Conservation (phyloP, 1,140 invertebrate species). For the Brachystomella parvula region DNA sequence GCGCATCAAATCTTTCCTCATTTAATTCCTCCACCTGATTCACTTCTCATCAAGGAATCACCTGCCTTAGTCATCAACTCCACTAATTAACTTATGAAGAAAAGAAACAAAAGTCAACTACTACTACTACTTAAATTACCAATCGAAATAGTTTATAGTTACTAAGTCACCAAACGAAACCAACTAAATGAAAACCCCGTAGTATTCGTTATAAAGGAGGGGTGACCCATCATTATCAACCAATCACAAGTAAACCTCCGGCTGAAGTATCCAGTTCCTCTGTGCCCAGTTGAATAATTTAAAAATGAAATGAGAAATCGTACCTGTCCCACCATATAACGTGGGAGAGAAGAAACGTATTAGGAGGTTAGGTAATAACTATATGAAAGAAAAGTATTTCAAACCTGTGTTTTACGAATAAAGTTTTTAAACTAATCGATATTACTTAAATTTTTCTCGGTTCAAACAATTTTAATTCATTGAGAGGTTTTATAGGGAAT, state of each 20-base stretch:
- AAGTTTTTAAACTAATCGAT: slow-evolving; percentile 2
- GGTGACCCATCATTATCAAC: too few species aligned
- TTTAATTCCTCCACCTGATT: slow-evolving; percentile 24
- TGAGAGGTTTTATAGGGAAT: too few species aligned
- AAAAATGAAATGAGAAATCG: background rate
- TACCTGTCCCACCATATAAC: slow-evolving; percentile 6
- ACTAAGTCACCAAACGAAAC: slow-evolving; percentile 1
- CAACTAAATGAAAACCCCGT: background rate
- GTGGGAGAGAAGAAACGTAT: background rate
- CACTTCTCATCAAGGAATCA: slow-evolving; percentile 31
- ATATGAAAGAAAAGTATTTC: background rate
- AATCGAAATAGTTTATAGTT: background rate
- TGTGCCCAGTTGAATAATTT: slow-evolving; percentile 3
- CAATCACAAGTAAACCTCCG: background rate
- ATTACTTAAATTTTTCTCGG: too few species aligned
- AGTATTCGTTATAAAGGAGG: too few species aligned
- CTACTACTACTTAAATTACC: too few species aligned
- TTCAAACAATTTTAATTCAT: too few species aligned
- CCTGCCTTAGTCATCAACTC: slow-evolving; percentile 28
- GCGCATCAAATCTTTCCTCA: background rate
- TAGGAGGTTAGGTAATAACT: background rate
- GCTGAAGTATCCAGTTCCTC: slow-evolving; percentile 11
- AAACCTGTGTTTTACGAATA: background rate
- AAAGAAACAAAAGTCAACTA: too few species aligned
- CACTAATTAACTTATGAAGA: background rate